Conservation (phyloP, 2,888 invertebrate species). For the Epinotia demarniana region DNA sequence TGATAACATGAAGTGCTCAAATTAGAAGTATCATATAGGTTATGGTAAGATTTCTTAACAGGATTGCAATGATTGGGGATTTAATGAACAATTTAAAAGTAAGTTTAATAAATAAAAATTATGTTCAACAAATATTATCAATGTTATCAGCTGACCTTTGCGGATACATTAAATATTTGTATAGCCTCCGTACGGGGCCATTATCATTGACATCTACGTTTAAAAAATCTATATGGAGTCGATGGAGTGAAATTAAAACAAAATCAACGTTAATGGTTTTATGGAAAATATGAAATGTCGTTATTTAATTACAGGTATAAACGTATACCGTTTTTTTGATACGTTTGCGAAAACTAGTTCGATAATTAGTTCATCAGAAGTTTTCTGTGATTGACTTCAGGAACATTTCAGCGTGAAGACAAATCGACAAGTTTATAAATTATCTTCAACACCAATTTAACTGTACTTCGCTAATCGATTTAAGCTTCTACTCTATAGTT, state of each 20-base stretch:
- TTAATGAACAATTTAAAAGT: conserved; percentile 9
- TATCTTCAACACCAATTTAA: neutral
- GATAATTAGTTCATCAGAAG: neutral
- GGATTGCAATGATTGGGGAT: conserved; percentile 21
- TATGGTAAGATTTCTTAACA: conserved; percentile 56
- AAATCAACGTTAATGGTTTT: neutral
- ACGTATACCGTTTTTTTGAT: neutral
- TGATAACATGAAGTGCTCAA: conserved; percentile 51
- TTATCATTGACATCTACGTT: conserved; percentile 19
- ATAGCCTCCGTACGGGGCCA: conserved; percentile 19
- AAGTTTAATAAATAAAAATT: conserved; percentile 4
- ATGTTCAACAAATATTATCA: neutral
- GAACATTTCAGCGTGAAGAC: neutral
- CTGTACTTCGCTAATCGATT: neutral
- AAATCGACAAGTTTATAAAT: neutral
- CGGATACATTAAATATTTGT: conserved; percentile 38
- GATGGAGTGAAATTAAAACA: neutral
- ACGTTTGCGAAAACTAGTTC: too few species aligned
- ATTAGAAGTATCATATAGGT: conserved; percentile 50
- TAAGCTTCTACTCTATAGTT: neutral
- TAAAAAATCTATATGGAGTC: conserved; percentile 8
- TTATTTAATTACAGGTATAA: neutral
- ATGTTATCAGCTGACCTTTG: conserved; percentile 27
- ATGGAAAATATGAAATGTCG: neutral
- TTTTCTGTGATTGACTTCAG: neutral